phyloP scores from a whole-genome alignment of 92 coral and sea anemone genomes.

The Anthopleura xanthogrammica region DNA sequence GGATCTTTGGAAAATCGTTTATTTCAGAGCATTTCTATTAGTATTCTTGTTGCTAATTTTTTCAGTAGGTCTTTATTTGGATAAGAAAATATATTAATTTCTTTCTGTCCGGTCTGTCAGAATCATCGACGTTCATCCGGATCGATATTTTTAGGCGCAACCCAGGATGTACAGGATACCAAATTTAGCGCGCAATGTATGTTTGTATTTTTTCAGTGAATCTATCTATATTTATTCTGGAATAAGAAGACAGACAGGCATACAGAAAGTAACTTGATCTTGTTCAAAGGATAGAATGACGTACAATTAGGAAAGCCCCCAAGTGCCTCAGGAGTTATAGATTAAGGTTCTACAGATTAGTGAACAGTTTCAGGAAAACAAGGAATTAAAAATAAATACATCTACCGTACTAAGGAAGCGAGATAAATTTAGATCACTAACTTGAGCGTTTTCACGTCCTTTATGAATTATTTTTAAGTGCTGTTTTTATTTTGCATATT shows the following conservation, averaged over 20 bases:
- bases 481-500: not conserved
- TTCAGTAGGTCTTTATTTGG: no score
- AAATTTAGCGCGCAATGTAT: not conserved
- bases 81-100: not conserved
- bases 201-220: not conserved
- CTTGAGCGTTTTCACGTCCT: not conserved
- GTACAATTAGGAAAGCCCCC: not conserved
- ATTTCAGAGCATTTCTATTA: no score
- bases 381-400: conserved; percentile 11
- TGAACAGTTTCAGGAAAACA: conserved; percentile 7
- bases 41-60: no score
- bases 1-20: no score
- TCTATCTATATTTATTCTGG: not conserved
- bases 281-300: conserved; percentile 4
- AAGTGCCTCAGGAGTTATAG: not conserved
- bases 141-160: not conserved
- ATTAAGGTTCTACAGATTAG: not conserved
- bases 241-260: not conserved
- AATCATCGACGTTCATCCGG: not conserved
- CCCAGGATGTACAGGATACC: not conserved
- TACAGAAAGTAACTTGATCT: not conserved
- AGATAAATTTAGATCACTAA: not conserved
- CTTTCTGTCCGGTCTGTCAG: not conserved
- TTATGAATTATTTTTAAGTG: not conserved
- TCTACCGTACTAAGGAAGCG: not conserved